Base-by-base conservation (phyloP, 2,888 invertebrate species). In the Tromatobia lineatoria region DNA sequence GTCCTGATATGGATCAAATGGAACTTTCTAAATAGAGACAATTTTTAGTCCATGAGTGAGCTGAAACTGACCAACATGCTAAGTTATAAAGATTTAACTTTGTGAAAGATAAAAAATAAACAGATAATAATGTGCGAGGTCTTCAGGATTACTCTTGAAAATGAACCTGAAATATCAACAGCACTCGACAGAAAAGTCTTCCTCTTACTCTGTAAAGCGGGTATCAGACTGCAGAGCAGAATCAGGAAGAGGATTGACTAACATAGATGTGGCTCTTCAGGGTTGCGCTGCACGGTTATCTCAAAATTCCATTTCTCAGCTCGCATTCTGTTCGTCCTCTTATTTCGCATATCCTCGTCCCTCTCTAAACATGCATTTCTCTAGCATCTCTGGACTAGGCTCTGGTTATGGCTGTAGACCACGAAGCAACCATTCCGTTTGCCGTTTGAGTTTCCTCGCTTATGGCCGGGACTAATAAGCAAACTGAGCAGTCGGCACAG, bases 351-450 rank as follows among this genome's bases (percentile, higher is more conserved):
- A 66, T 23, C 15, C 52, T 0, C 61, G n/a, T 34, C 54, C 59
- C 59, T 18, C 18, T 20, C 67, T 50, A 15, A 52, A 11, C 20
- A 25, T 47, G 38, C 64, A 66, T 71, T 75, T 54, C 29, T 69
- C 59, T 23, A 18, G 1, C 23, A 29, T 34, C 38, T 38, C 42
- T 25, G 57, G 52, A 61, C 23, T 11, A 66, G 38, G n/a, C 66
- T 54, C 29, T 25, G 38, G 38, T 29, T 38, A 20, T 54, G n/a
- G 20, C 45, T 29, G 25, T 13, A 25, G 25, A 57, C 42, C 47
- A 59, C 73, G 47, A 20, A 73, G 45, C 59, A 73, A 67, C 69
- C 66, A 20, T 78, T 82, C 52, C 69, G 61, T 78, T 78, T 70
- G 29, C 69, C 54, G n/a, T 71, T 20, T 13, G 25, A 66, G 50